These are phyloP conservation scores for Eunapius fragilis DNA, from an alignment of 37 sponge, comb jelly and placozoan genomes.

Conservation along the genomic window DNA sequence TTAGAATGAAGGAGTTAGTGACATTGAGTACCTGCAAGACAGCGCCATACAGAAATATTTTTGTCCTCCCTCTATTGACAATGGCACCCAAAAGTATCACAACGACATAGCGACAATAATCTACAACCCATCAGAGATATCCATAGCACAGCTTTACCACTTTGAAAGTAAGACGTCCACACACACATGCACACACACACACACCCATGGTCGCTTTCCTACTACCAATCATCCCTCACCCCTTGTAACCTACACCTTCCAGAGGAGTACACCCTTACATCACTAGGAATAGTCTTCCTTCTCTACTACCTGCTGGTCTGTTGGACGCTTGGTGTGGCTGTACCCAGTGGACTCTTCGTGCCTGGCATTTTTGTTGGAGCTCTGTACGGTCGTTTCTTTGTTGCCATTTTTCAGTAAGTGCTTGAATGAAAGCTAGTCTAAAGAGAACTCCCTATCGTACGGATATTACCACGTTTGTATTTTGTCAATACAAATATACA, in stretches of 20 bases:
- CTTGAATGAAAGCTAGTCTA: too few relatives aligned
- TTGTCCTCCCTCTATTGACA: neutral
- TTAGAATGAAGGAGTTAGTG: neutral
- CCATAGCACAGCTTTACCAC: neutral
- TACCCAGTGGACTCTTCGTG: slow-evolving; percentile 96
- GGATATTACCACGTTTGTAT: too few relatives aligned
- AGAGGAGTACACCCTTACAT: neutral
- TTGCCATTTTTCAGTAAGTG: slow-evolving; percentile 54
- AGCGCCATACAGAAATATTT: neutral
- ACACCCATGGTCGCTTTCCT: too few relatives aligned
- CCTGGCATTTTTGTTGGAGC: slow-evolving; percentile 95
- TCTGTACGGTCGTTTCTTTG: slow-evolving; percentile 85
- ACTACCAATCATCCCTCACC: too few relatives aligned
- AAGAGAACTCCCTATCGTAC: too few relatives aligned
- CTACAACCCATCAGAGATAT: neutral
- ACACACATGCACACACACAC: too few relatives aligned
- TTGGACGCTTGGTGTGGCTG: slow-evolving; percentile 95
- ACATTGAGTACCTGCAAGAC: neutral
- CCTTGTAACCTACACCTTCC: neutral
- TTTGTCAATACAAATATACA: too few relatives aligned
- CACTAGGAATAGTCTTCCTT: neutral
- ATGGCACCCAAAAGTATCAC: neutral
- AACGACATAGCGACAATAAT: neutral
- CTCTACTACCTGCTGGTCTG: slow-evolving; percentile 82
- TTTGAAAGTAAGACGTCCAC: neutral